Evolutionary conservation across 2,113 vertebrate genomes (phyloP).

Genomic region (Corvus hawaiiensis): DNA sequence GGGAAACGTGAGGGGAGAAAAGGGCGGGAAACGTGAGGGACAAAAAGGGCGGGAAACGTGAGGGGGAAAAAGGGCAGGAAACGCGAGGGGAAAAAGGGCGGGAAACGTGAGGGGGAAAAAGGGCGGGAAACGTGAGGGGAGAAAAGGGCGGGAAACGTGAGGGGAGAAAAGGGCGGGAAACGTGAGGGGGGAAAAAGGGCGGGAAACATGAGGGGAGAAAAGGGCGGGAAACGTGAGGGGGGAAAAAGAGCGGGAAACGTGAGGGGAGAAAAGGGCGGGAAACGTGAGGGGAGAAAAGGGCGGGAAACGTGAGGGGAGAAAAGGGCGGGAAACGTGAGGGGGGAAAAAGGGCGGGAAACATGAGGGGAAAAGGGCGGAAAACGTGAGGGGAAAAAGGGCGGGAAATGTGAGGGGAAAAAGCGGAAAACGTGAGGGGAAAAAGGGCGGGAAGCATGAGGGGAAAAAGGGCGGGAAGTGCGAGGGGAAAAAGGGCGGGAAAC

Average conservation of each 20-base stretch:
- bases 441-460: too few relatives aligned
- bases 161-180: neutral
- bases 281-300: neutral
- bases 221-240: neutral
- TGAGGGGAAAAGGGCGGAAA: too few relatives aligned
- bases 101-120: neutral
- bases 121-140: too few relatives aligned
- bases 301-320: neutral
- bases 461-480: too few relatives aligned
- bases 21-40: neutral
- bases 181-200: neutral
- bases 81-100: neutral
- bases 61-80: neutral
- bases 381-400: neutral
- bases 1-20: too few relatives aligned
- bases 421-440: too few relatives aligned
- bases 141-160: neutral
- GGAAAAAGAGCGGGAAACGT: neutral
- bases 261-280: neutral
- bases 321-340: neutral
- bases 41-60: too few relatives aligned
- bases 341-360: fast-evolving
- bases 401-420: too few relatives aligned
- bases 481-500: too few relatives aligned
- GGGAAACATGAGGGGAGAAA: too few relatives aligned